Evolutionary conservation across 2,888 invertebrate species (phyloP).

Genomic region (Cerceris rybyensis): DNA sequence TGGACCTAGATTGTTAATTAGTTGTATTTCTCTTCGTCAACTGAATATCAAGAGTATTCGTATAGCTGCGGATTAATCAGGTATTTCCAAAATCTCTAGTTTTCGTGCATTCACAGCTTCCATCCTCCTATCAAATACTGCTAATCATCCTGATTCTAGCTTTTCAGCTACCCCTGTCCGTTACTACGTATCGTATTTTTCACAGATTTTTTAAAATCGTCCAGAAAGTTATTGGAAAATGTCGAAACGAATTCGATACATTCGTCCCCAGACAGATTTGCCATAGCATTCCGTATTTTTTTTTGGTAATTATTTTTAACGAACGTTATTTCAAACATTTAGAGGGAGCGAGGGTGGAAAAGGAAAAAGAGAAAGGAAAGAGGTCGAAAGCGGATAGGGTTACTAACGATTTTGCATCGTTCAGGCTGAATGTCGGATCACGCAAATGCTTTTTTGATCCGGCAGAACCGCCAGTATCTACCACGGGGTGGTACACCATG

Average conservation of each 20-base stretch:
- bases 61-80: too few species aligned
- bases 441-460: slow-evolving; percentile 80
- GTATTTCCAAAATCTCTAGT: too few species aligned
- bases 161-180: neutral
- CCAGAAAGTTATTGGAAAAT: neutral
- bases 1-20: too few species aligned
- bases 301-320: slow-evolving; percentile 45
- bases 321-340: slow-evolving; percentile 17
- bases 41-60: too few species aligned
- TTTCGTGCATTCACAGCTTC: neutral
- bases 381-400: slow-evolving; percentile 36
- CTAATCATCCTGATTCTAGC: neutral
- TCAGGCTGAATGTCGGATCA: slow-evolving; percentile 72
- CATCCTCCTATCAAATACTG: neutral
- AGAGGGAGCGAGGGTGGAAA: neutral
- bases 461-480: slow-evolving; percentile 37
- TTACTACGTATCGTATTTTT: neutral
- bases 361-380: neutral
- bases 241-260: neutral
- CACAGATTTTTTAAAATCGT: neutral
- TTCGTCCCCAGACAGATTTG: too few species aligned
- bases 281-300: too few species aligned
- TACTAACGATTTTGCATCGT: slow-evolving; percentile 70
- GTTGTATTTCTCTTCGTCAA: too few species aligned
- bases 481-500: slow-evolving; percentile 1